Conservation (phyloP, 2,113 vertebrate species). For the Psammodynastes pulverulentus region DNA sequence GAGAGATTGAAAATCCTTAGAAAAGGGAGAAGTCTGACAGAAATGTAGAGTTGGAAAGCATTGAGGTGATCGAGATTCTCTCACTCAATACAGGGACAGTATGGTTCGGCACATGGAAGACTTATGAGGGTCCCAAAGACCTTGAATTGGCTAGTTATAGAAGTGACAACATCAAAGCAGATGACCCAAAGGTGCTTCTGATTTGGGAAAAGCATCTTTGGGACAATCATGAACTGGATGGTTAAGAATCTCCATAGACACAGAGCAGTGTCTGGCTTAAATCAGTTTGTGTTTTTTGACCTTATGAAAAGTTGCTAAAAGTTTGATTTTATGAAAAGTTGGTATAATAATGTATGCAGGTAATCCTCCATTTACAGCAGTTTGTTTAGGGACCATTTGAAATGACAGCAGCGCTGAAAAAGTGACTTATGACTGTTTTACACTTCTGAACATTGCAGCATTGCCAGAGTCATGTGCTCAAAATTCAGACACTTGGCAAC, state of each 20-base stretch:
- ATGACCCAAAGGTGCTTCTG: background rate
- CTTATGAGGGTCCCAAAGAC: background rate
- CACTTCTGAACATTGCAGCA: background rate
- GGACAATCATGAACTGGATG: background rate
- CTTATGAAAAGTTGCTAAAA: background rate
- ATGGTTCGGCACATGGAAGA: background rate
- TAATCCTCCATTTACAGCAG: background rate
- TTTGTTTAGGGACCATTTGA: background rate
- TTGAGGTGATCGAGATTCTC: no score
- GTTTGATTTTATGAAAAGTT: background rate
- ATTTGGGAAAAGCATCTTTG: background rate
- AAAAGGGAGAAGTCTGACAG: background rate
- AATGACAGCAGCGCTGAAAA: background rate
- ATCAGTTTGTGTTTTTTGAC: background rate
- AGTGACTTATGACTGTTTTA: background rate
- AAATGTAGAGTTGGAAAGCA: background rate
- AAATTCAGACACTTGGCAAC: background rate
- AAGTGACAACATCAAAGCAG: background rate
- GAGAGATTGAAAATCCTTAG: background rate
- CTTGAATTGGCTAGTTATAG: background rate
- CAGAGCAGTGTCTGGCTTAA: background rate
- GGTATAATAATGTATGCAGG: background rate
- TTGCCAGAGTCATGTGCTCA: background rate
- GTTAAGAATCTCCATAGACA: background rate
- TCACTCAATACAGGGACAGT: no score